phyloP scores from a whole-genome alignment of 2,113 vertebrate genomes.

The Blennius ocellaris region DNA sequence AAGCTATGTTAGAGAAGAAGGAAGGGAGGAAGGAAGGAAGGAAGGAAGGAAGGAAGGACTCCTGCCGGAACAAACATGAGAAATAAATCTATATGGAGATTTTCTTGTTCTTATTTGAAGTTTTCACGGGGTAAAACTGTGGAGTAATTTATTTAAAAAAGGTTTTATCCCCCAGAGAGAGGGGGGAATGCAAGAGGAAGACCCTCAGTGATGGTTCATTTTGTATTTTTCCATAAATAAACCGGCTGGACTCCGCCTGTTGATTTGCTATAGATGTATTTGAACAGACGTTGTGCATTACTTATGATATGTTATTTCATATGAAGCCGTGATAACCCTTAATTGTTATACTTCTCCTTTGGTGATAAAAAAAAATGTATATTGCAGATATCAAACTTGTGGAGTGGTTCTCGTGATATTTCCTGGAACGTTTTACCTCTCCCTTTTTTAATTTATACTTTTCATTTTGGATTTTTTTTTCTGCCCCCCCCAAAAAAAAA shows the following conservation, averaged over 20 bases:
- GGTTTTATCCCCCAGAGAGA: conserved; percentile 39
- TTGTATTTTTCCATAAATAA: conserved; percentile 8
- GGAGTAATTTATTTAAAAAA: conserved; percentile 55
- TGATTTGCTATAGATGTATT: conserved; percentile 73
- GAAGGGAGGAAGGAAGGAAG: neutral
- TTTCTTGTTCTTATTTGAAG: conserved; percentile 61
- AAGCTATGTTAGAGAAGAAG: too few relatives aligned
- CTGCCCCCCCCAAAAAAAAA: conserved; percentile 23
- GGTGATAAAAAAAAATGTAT: conserved; percentile 91
- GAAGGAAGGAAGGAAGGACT: neutral
- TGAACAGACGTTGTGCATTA: conserved; percentile 80
- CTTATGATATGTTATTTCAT: conserved; percentile 81
- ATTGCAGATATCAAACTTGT: conserved; percentile 95
- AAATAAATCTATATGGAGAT: conserved; percentile 54
- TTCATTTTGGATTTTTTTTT: conserved; percentile 31
- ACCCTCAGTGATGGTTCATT: conserved; percentile 43
- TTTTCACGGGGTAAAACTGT: conserved; percentile 60
- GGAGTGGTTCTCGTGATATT: conserved; percentile 90
- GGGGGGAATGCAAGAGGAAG: conserved; percentile 6
- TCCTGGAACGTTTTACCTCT: conserved; percentile 79
- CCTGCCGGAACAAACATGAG: conserved; percentile 31
- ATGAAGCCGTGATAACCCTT: conserved; percentile 79
- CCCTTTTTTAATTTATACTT: neutral
- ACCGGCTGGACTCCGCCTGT: conserved; percentile 47
- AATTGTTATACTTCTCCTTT: conserved; percentile 87